Percentiles rank a stretch among this genome's conserved stretches.
Conservation (phyloP, 2,888 invertebrate species). For the Emmelina monodactyla region DNA sequence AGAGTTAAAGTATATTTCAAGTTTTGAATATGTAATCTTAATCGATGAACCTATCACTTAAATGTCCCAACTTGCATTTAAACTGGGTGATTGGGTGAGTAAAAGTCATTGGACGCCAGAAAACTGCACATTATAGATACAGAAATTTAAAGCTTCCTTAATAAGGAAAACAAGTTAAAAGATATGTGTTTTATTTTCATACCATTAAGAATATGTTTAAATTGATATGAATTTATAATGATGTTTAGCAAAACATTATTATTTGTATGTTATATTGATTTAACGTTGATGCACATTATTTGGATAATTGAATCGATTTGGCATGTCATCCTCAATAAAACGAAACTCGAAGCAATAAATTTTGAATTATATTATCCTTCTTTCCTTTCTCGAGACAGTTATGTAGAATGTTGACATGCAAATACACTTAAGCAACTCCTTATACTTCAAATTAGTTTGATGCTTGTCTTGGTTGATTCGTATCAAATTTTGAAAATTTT, state of each 20-base stretch:
- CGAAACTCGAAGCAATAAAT: constrained; percentile 17
- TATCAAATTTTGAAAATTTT: no score
- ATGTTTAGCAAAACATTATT: background rate
- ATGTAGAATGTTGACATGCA: constrained; percentile 28
- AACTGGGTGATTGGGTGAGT: no score
- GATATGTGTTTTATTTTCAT: background rate
- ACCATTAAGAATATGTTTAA: background rate
- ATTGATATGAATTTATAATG: background rate
- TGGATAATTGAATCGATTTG: constrained; percentile 6
- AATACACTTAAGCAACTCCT: constrained; percentile 32
- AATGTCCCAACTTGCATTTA: no score
- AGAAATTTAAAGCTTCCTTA: no score
- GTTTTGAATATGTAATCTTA: no score
- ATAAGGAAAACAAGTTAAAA: background rate
- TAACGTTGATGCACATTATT: constrained; percentile 5
- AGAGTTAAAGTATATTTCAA: no score
- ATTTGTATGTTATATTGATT: background rate
- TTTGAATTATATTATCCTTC: constrained; percentile 20
- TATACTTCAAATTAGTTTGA: no score
- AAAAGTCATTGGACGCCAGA: no score
- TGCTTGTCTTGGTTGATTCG: no score
- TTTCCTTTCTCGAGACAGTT: constrained; percentile 23
- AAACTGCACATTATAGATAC: no score
- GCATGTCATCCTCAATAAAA: constrained; percentile 3
- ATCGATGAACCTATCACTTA: no score